Evolutionary conservation across 2,113 vertebrate species (phyloP), one percentile per base, ranked within the genome.

Genomic region (Callorhinus ursinus): DNA sequence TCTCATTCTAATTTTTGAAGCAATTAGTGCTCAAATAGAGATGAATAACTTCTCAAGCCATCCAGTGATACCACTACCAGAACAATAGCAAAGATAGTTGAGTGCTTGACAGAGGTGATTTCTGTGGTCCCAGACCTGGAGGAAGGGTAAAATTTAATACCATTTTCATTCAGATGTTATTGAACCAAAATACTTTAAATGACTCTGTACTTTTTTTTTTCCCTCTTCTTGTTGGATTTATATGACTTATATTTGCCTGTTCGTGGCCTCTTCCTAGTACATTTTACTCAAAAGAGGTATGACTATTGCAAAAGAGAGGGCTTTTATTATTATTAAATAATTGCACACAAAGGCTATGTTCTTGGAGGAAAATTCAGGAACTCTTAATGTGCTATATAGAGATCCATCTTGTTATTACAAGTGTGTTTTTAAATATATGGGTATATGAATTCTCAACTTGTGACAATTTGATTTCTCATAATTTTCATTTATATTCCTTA

Each of bases 241-340:
- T 39, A 36, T 7, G 42, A 61, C 10, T 59, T 67, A 39, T 36
- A 8, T 93, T n/a, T 13, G 1, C 33, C 59, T 42, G 12, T 69
- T 55, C 39, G 51, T 65, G 90, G n/a, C 18, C n/a, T 95, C 21
- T 77, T 81, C 6, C 19, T 83, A 65, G n/a, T 49, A 84, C 53
- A 53, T n/a, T 93, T 92, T 91, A 33, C 22, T 89, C 36, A 49
- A 61, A 57, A 89, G 36, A 90, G 15, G 15, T 11, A 18, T 82
- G 51, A 90, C 3, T 82, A 5, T 59, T 79, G 16, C 21, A 57
- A 69, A 92, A 76, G 76, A 69, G 22, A 87, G 19, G 22, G 3
- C 19, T 83, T 93, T 74, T 76, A 15, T 92, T 89, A 87, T 92
- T 89, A 51, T 22, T 93, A 49, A 95, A 22, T 80, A 79, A 49